Evolutionary conservation across 2,888 invertebrate genomes (phyloP), one percentile per base, ranked within the genome.

Genomic region (Ceramica pisi): DNA sequence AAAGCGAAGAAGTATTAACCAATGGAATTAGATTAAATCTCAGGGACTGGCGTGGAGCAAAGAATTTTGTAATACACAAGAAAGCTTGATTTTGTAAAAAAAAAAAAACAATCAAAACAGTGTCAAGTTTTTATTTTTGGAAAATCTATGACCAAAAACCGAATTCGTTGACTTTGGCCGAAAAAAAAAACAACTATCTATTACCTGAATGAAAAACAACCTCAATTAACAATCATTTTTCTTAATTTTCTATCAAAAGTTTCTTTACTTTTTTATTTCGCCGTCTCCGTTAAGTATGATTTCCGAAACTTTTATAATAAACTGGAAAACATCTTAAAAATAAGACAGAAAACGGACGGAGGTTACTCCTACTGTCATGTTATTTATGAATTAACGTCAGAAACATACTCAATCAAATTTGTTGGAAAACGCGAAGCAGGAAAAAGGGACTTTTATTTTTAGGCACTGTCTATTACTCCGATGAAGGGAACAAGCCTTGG

Each of bases 331-430:
- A 55, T 51, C 5, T 64, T 61, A 19, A 55, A 35, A 61, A 61
- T 48, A 50, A 21, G 19, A 53, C 41, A 46, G 46, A 16, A 7
- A 19, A n/a, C 60, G 21, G 35, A 66, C 38, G 19, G 8, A 51
- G 55, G 55, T 56, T 31, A 67, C 41, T 66, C 41, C 21, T 21
- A 8, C 60, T n/a, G 67, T 67, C 75, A 56, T 35, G 48, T 67
- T 50, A 8, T 63, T 51, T 50, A 61, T 21, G 53, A 67, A 71
- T 71, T 80, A 65, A 46, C 55, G 71, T 80, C 67, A 80, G 38
- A 67, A 76, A 57, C 21, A 41, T 19, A 62, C 38, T 21, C 71
- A 65, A 65, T 79, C 51, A 38, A 74, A 78, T 74, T 78, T 65
- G 14, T 57, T 48, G 41, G 56, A 63, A 70, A 66, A 57, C 63